A percentile compares a stretch with the other conserved stretches of the same genome.
Conservation (phyloP, 2,797 vertebrate species). For the Microchirus variegatus region DNA sequence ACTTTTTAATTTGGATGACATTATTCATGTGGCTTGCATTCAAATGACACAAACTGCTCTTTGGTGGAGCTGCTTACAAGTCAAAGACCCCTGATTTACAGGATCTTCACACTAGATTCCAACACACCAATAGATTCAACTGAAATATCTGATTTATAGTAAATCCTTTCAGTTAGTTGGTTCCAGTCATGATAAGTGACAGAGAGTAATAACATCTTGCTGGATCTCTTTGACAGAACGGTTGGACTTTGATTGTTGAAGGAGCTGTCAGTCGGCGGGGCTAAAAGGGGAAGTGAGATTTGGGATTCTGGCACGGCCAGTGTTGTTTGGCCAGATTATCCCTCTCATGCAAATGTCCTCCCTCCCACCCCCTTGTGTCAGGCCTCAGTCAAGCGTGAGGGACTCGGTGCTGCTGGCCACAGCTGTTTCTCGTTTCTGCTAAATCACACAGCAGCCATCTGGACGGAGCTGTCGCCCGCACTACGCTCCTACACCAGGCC, state of each 20-base stretch:
- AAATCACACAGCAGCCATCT: constrained; percentile 88
- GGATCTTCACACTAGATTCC: background rate
- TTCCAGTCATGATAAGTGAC: background rate
- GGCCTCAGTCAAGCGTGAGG: constrained; percentile 88
- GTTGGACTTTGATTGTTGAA: constrained; percentile 49
- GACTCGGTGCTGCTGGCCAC: constrained; percentile 83
- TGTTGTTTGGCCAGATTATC: constrained; percentile 91
- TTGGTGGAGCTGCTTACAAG: too few species aligned
- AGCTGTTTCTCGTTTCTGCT: constrained; percentile 93
- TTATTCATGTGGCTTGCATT: too few species aligned
- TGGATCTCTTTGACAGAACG: constrained; percentile 24
- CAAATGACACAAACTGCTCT: too few species aligned
- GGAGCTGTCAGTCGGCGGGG: constrained; percentile 56
- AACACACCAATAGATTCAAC: background rate
- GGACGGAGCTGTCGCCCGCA: constrained; percentile 77
- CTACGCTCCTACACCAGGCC: constrained; percentile 71
- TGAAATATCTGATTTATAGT: background rate
- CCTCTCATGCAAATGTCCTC: constrained; percentile 94
- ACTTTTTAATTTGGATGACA: too few species aligned
- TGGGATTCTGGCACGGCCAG: constrained; percentile 88
- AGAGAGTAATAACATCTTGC: constrained; percentile 8
- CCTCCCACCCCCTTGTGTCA: constrained; percentile 82
- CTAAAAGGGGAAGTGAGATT: constrained; percentile 90
- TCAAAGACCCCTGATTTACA: background rate
- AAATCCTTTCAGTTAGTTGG: background rate